Conservation (phyloP, 2,797 vertebrate genomes). For the Varecia variegata region DNA sequence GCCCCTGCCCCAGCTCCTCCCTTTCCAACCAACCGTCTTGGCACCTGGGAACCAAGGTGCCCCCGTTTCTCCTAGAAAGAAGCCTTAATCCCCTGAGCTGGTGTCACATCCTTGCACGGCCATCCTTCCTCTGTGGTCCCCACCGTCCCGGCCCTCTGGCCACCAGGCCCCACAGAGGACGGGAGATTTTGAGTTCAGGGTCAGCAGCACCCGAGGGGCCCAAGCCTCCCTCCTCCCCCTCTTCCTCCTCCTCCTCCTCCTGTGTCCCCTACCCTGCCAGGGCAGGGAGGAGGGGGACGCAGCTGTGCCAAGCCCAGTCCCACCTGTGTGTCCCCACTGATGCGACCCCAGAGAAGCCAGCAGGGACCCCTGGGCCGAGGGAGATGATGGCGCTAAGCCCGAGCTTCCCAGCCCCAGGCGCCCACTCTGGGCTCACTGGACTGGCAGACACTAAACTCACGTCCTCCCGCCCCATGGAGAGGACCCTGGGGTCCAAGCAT, state of each 20-base stretch:
- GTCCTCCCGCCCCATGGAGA: not conserved
- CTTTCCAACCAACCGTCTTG: not conserved
- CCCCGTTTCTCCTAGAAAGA: not conserved
- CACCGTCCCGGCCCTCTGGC: accelerated
- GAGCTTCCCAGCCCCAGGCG: not conserved
- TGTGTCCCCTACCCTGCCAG: not conserved
- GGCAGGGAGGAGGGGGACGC: not conserved
- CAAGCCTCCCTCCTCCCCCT: not conserved
- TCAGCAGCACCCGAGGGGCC: not conserved
- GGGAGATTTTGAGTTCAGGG: not conserved
- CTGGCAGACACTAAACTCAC: no score
- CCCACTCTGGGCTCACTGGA: not conserved
- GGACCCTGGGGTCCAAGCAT: accelerated
- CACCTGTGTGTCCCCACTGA: accelerated
- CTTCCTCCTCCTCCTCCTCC: not conserved
- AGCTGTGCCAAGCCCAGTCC: not conserved
- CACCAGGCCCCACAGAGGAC: not conserved
- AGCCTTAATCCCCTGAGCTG: conserved; percentile 30
- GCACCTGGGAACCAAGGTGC: not conserved
- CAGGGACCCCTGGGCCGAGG: not conserved
- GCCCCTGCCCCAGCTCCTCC: not conserved
- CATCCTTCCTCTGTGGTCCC: not conserved
- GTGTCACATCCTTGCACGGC: accelerated
- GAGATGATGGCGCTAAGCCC: not conserved
- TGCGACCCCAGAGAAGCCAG: not conserved